Base-by-base conservation (phyloP, 2,113 vertebrate genomes). In the Struthidea cinerea region DNA sequence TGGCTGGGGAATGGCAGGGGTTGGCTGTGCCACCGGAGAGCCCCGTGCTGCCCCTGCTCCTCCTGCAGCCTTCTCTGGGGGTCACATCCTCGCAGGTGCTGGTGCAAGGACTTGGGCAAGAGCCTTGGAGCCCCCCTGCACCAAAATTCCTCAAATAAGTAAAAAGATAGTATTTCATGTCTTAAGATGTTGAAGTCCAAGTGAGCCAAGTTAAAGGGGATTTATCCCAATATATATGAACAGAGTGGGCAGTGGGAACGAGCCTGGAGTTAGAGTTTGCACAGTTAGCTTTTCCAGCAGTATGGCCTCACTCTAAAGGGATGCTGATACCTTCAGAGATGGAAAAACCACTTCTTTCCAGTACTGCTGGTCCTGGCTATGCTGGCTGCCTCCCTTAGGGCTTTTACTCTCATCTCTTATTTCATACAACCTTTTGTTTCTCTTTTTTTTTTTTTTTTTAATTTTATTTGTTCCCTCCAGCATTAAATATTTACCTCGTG, bases 401-500 rank as follows among this genome's bases (percentile, higher is more conserved):
- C 44, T 70, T 77, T 69, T 61, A 41, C 6, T 52, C n/a, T 20
- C 5, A 46, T 69, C 22, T 64, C 13, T 77, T 42, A 17, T 35
- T 82, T 89, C 9, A 46, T 21, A 14, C 13, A 47, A 11, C 21
- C n/a, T 60, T 76, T 93, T 77, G 22, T 77, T 90, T 79, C 4
- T 67, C 4, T n/a, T 20, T 55, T 9, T 60, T 30, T 79, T 16
- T 4, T 28, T 53, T 39, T 57, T 59, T 39, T 18, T 9, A 22
- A 7, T 7, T 37, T 56, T 30, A 20, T 47, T 81, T 69, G 23
- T 53, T 64, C 35, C 39, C 35, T n/a, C 49, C 55, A 84, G 57
- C 82, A 44, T 79, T 52, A 85, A 79, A 53, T 89, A 89, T 82
- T 96, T 91, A 86, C 44, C 41, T 61, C 20, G 47, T 47, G 12